Base-by-base conservation (phyloP, 2,113 vertebrate genomes). In the Seriola aureovittata region DNA sequence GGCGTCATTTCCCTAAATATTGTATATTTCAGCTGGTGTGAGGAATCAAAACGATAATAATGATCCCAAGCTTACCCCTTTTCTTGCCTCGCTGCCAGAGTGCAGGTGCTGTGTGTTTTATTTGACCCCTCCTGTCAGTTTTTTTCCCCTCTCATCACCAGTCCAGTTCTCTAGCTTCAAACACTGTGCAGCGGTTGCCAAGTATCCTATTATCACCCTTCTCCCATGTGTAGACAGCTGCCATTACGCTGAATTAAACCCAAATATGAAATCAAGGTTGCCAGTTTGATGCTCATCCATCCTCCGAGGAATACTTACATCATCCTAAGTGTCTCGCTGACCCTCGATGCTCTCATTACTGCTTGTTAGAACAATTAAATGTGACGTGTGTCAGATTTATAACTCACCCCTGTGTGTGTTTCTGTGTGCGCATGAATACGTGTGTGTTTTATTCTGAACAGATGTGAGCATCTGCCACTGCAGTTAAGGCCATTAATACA, bases 321-420 rank as follows among this genome's bases (percentile, higher is more conserved):
- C 87, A 90, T 67, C 81, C 76, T 71, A 78, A 89, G 83, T 85
- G 91, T 85, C 87, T 83, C 23, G 8, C 75, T 90, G 92, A 93
- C 91, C 91, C 83, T 80, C 70, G 1, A 32, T 77, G 88, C 78
- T 89, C 77, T 85, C 85, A 85, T 92, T 92, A 93, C 76, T 65
- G 83, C 90, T 92, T 92, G 91, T 93, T 93, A 92, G 64, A 91
- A 88, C 91, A 86, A 93, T 92, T 91, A 92, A 87, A 90, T 71
- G 84, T 85, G 91, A 92, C 68, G 59, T 71, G 85, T 82, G 75
- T 91, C 88, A 91, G 87, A 90, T 92, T 78, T 85, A 92, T 88
- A 44, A 57, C 23, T 85, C 81, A 70, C 60, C 82, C 82, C 36
- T 75, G 62, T 84, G 89, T 82, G 67, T 78, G 36, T 77, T 23